These are phyloP conservation scores for Brenthis hecate DNA, from an alignment of 2,888 invertebrate species.

Conservation along the genomic window DNA sequence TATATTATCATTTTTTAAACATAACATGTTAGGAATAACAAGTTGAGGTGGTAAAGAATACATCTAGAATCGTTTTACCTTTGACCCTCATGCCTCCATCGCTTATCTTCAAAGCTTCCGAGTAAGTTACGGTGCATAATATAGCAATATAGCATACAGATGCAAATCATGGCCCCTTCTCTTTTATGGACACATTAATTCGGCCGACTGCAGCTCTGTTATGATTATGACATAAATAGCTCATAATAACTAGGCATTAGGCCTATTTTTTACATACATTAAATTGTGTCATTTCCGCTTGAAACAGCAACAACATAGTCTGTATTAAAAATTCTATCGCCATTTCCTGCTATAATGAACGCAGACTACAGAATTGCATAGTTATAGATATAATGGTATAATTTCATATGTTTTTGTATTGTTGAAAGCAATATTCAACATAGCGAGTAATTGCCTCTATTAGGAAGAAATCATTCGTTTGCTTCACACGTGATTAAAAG, in stretches of 20 bases:
- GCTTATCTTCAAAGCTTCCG: constrained; percentile 45
- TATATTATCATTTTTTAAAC: not conserved
- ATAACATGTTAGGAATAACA: not conserved
- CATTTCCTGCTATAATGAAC: constrained; percentile 38
- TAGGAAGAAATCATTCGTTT: constrained; percentile 47
- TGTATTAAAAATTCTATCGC: constrained; percentile 40
- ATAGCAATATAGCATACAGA: constrained; percentile 62
- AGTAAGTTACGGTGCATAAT: constrained; percentile 59
- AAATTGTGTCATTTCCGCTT: constrained; percentile 69
- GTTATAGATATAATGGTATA: constrained; percentile 26
- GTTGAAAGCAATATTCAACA: constrained; percentile 32
- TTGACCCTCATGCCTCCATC: constrained; percentile 42
- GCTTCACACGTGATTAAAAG: constrained; percentile 69
- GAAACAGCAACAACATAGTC: constrained; percentile 33
- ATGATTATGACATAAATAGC: constrained; percentile 67
- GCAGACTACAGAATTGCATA: constrained; percentile 25
- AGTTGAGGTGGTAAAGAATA: not conserved
- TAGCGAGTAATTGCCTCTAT: constrained; percentile 38
- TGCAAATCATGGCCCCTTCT: constrained; percentile 62
- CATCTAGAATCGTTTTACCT: constrained; percentile 46
- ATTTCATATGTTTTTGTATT: constrained; percentile 17
- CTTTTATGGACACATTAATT: constrained; percentile 59
- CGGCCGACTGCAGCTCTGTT: constrained; percentile 56
- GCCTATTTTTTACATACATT: constrained; percentile 51
- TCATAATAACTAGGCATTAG: constrained; percentile 54